Evolutionary conservation across 2,797 vertebrate genomes (phyloP), one percentile per base, ranked within the genome.

Genomic region (Silurus lanzhouensis): DNA sequence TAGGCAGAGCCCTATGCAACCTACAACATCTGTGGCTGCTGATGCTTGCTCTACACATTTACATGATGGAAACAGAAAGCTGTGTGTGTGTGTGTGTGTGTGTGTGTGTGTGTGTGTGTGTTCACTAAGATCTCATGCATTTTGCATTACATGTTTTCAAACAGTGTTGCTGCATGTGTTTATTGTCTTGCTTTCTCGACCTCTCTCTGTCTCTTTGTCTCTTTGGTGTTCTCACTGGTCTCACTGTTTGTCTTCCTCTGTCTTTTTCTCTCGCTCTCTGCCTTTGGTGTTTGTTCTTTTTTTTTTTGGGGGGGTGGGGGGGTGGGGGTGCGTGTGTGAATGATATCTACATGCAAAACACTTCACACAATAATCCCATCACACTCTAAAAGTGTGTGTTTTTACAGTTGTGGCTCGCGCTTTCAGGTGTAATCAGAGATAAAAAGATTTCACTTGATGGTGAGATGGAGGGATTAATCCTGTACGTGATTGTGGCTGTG

Each of bases 201-300:
- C 89, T 88, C 89, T 84, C 88, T 90, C 84, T 89, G 83, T 85
- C 31, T 82, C 89, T 48, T 63, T 72, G 27, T 68, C 75, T 81
- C 31, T 81, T 68, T 81, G 76, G 27, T 48, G 60, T 55, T 31
- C 80, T n/a, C 76, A 83, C 87, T 64, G 25, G 27, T 83, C n/a
- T 52, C 57, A 8, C 58, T 74, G 19, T 63, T 83, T 70, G 82
- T 81, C 64, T 85, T 72, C 78, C 95, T 93, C 95, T 96, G 95
- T 94, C 95, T 93, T 95, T n/a, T 61, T 58, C 61, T 70, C 57
- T 75, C 31, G 52, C 55, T 70, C 66, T 27, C 77, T 22, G 20
- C 57, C 31, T 72, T 57, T 78, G 20, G 20, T 64, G 20, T 25
- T 64, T 17, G 38, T 38, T 38, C 38, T 38, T 38, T 52, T 52